A percentile compares a stretch with the other conserved stretches of the same genome.
phyloP scores from a whole-genome alignment of 2,888 invertebrate genomes.

The Xylota segnis region DNA sequence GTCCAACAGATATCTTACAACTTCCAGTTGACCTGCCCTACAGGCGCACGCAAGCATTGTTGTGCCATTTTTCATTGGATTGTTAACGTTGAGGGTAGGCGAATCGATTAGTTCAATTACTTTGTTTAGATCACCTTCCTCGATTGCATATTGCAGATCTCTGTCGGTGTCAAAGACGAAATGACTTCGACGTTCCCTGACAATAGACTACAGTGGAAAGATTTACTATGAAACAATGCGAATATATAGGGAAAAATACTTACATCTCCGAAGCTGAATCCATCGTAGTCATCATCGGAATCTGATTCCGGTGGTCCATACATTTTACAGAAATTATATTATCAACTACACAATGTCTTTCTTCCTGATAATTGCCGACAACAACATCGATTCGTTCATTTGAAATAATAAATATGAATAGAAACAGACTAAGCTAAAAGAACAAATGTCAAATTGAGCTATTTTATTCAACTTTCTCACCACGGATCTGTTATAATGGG shows the following conservation, averaged over 20 bases:
- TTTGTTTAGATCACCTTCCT: constrained; percentile 78
- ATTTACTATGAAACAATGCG: neutral
- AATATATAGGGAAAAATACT: neutral
- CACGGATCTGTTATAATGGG: neutral
- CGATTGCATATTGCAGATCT: constrained; percentile 78
- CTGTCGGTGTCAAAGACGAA: constrained; percentile 75
- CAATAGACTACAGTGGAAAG: constrained; percentile 33
- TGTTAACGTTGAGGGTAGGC: constrained; percentile 78
- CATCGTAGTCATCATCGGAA: constrained; percentile 83
- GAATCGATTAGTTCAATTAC: constrained; percentile 78
- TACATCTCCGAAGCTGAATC: constrained; percentile 81
- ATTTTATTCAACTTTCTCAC: neutral
- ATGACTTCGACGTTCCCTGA: constrained; percentile 29
- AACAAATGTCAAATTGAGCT: constrained; percentile 22
- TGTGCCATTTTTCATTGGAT: constrained; percentile 76
- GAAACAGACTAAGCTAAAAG: neutral
- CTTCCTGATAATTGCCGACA: neutral
- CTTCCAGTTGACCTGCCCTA: constrained; percentile 79
- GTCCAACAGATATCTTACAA: constrained; percentile 80
- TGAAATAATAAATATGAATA: neutral
- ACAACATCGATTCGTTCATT: neutral
- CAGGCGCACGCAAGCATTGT: constrained; percentile 81
- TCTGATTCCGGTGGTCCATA: constrained; percentile 81
- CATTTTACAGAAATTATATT: constrained; percentile 25
- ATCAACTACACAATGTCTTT: neutral